These are phyloP conservation scores for Drosophila atripex DNA, from an alignment of 2,888 invertebrate genomes.

Conservation along the genomic window DNA sequence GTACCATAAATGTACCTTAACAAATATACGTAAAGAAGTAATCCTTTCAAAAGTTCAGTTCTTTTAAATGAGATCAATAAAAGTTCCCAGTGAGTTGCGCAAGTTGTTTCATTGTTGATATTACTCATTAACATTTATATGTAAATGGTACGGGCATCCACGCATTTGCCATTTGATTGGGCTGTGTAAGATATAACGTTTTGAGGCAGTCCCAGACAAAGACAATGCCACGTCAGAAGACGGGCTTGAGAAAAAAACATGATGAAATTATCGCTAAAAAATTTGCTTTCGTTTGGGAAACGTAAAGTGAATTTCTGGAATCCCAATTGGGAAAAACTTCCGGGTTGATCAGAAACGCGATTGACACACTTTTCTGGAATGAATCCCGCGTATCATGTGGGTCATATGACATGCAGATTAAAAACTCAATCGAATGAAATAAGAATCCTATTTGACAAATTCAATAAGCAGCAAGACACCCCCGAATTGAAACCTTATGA, in stretches of 20 bases:
- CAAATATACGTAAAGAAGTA: not conserved
- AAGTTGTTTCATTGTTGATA: slow-evolving; percentile 43
- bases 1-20: not conserved
- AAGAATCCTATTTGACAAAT: slow-evolving; percentile 67
- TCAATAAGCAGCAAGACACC: slow-evolving; percentile 35
- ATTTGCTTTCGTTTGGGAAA: slow-evolving; percentile 30
- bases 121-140: slow-evolving; percentile 58
- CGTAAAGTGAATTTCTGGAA: slow-evolving; percentile 21
- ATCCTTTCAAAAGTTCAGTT: not conserved
- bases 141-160: slow-evolving; percentile 14
- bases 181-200: slow-evolving; percentile 18
- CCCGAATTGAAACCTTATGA: slow-evolving; percentile 44
- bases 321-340: slow-evolving; percentile 39
- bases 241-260: slow-evolving; percentile 12
- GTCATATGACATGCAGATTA: slow-evolving; percentile 73
- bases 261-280: slow-evolving; percentile 42
- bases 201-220: slow-evolving; percentile 62
- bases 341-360: slow-evolving; percentile 21
- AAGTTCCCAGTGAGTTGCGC: slow-evolving; percentile 30
- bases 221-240: slow-evolving; percentile 42
- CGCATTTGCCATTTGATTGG: not conserved
- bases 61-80: slow-evolving; percentile 5
- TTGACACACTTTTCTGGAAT: slow-evolving; percentile 52
- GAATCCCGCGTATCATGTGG: slow-evolving; percentile 52
- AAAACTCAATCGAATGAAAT: slow-evolving; percentile 62